Base-by-base conservation (phyloP, 2,888 invertebrate genomes). In the Tipula confusa region DNA sequence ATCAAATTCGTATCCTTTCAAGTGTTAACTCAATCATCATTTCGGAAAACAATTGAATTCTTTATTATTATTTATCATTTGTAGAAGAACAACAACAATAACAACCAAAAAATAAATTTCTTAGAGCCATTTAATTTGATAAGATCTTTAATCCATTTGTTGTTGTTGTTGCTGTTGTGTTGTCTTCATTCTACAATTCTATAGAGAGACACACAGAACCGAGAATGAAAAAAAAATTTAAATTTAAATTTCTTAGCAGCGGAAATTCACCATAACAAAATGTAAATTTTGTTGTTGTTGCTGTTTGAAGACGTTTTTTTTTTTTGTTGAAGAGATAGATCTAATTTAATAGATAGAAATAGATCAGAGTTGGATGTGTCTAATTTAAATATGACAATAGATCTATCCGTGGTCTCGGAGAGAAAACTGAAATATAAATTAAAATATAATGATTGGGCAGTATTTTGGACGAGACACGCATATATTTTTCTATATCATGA, bases 1-100 rank as follows among this genome's bases (percentile, higher is more conserved):
- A 38, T 38, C 4, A 64, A 64, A 24, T n/a, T 13, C 64, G 64
- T 64, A 24, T 64, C 64, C 64, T 64, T 24, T 64, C 64, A 64
- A 64, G 64, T 64, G 64, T 64, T 64, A 64, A 64, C 64, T 64
- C 24, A 64, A 64, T 64, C 64, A 24, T 9, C 64, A 9, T 64
- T 64, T 64, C 9, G 9, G 64, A 64, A 64, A 64, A 64, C 64
- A 64, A 64, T 64, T 64, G 64, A 64, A 64, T 64, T 64, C 64
- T 64, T 64, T 64, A 64, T 64, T 64, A 64, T 64, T 64, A 64
- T 64, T 64, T 64, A 64, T 64, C 64, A 64, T 64, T 64, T 64
- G 64, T 64, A 64, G 7, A 24, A 24, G 24, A 64, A 64, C 64
- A 64, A 24, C 18, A 24, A 64, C 7, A n/a, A n/a, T n/a, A n/a